Evolutionary conservation across 2,113 vertebrate genomes (phyloP), one percentile per base, ranked within the genome.

Genomic region (Tursiops truncatus): DNA sequence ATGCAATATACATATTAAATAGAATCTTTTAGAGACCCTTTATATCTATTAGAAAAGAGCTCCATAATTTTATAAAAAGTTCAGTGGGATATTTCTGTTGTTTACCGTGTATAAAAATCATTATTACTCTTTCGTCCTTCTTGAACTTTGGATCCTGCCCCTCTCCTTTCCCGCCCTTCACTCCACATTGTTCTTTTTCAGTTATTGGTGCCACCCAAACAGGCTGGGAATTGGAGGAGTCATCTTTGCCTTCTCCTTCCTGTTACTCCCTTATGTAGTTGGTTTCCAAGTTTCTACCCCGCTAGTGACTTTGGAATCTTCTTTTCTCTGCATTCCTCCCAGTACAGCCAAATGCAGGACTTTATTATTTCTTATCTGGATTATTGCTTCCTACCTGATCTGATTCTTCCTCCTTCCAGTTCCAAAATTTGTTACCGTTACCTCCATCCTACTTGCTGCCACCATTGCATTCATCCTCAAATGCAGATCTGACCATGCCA

Each of bases 301-400:
- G 41, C 41, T 60, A 81, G 53, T 62, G 82, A 85, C 82, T 89
- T 58, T 63, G 89, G 60, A 71, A 33, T 89, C 53, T 92, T 92
- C 50, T 94, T 88, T 89, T 36, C 36, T 94, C 38, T 87, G 18
- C 65, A 74, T 65, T 41, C 47, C 36, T 95, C 68, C 53, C 47
- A 33, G 2, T 93, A 82, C 21, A 83, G 62, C 85, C 67, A 80
- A 82, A 44, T 79, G 14, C 68, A 95, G 33, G 77, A 33, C 58
- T n/a, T 96, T 90, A 80, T 50, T 83, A 73, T 92, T 94, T 96
- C 90, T 87, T 87, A 83, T 2, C 14, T 74, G 80, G 36, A 76
- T 90, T 84, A 53, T 94, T 96, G 79, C 74, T 96, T 95, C 41
- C 68, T 94, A 8, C 15, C 41, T 95, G 23, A 15, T 96, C 56